phyloP scores from a whole-genome alignment of 2,888 invertebrate species.

The Stenoptilia bipunctidactyla region DNA sequence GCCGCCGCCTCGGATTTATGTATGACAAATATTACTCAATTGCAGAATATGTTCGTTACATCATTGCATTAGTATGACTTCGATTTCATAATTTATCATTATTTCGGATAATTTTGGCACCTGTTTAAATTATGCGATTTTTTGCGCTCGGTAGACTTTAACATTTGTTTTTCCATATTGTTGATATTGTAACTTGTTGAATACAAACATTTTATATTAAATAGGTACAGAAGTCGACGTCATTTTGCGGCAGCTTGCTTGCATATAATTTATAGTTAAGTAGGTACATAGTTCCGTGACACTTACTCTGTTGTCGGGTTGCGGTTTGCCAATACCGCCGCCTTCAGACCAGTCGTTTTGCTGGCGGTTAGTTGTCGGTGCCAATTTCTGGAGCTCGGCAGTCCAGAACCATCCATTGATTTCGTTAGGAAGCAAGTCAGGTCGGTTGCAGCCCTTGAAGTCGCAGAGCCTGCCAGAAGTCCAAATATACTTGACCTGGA shows the following conservation, averaged over 20 bases:
- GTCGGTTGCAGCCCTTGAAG: slow-evolving; percentile 90
- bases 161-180: too few species aligned
- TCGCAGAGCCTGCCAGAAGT: slow-evolving; percentile 91
- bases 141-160: too few species aligned
- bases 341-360: slow-evolving; percentile 92
- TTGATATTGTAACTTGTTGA: too few species aligned
- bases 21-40: slow-evolving; percentile 57
- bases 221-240: too few species aligned
- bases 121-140: too few species aligned
- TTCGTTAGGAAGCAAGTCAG: slow-evolving; percentile 84
- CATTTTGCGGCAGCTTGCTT: too few species aligned
- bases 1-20: slow-evolving; percentile 23
- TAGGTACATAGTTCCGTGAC: too few species aligned
- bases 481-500: slow-evolving; percentile 90
- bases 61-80: slow-evolving; percentile 28
- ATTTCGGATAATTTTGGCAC: too few species aligned
- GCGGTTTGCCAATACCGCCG: slow-evolving; percentile 88
- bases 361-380: slow-evolving; percentile 83
- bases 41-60: slow-evolving; percentile 39
- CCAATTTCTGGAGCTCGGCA: slow-evolving; percentile 85
- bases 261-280: too few species aligned
- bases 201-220: too few species aligned
- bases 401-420: slow-evolving; percentile 96
- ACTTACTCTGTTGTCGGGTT: slow-evolving; percentile 85
- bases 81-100: slow-evolving; percentile 31